A percentile compares a stretch with the other conserved stretches of the same genome.
Evolutionary conservation across 2,113 vertebrate species (phyloP).

Genomic region (Spilogale gracilis): DNA sequence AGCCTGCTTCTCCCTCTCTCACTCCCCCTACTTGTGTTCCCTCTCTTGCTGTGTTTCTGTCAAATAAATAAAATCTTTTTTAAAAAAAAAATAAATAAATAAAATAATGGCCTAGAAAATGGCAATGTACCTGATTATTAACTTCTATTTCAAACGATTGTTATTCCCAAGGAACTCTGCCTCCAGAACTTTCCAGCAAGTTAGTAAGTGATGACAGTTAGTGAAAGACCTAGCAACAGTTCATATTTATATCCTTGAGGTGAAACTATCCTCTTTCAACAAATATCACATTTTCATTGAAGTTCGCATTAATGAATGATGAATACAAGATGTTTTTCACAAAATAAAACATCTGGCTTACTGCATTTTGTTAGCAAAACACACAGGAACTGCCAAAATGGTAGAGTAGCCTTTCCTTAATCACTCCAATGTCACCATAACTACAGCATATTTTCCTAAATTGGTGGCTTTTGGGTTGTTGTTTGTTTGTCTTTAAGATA

Average conservation of each 20-base stretch:
- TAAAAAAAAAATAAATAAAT: background rate
- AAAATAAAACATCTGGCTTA: background rate
- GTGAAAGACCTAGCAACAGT: background rate
- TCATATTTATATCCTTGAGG: background rate
- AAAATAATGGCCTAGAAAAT: background rate
- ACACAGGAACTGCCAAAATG: conserved; percentile 8
- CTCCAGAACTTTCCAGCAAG: background rate
- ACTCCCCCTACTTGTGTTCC: no score
- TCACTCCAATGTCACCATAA: background rate
- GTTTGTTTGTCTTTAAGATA: background rate
- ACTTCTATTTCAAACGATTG: background rate
- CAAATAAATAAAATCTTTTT: no score
- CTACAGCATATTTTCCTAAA: background rate
- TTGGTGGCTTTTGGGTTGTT: background rate
- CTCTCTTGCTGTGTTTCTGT: no score
- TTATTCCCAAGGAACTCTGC: background rate
- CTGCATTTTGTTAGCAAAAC: conserved; percentile 37
- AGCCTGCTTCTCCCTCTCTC: no score
- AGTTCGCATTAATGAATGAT: background rate
- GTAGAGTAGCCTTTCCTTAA: background rate
- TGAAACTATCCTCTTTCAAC: conserved; percentile 2
- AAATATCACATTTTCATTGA: background rate
- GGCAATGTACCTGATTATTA: background rate
- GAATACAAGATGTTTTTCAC: conserved; percentile 44
- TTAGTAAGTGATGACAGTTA: background rate